phyloP scores from a whole-genome alignment of 2,797 vertebrate species.

The Chanos chanos region DNA sequence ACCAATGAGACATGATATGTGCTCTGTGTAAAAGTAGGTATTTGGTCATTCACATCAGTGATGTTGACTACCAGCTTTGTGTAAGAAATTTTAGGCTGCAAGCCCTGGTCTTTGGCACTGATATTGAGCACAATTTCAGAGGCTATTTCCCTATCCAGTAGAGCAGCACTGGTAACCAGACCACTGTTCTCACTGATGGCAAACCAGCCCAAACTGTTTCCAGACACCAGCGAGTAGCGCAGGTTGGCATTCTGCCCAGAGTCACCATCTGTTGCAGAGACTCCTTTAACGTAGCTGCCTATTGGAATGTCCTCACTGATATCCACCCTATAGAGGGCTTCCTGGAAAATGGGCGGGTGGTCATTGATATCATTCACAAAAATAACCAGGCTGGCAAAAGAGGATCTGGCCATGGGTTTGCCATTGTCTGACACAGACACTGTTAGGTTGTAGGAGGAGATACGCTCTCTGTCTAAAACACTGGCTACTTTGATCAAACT shows the following conservation, averaged over 20 bases:
- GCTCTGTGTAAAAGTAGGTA: slow-evolving; percentile 81
- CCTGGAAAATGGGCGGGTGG: slow-evolving; percentile 91
- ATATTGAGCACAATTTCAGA: slow-evolving; percentile 90
- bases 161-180: slow-evolving; percentile 81
- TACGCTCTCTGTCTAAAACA: slow-evolving; percentile 89
- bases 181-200: slow-evolving; percentile 93
- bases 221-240: slow-evolving; percentile 92
- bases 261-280: slow-evolving; percentile 94
- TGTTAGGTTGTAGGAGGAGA: slow-evolving; percentile 94
- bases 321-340: slow-evolving; percentile 84
- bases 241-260: slow-evolving; percentile 96
- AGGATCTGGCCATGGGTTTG: slow-evolving; percentile 80
- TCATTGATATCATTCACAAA: slow-evolving; percentile 98
- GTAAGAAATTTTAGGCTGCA: slow-evolving; percentile 92
- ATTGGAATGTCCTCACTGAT: slow-evolving; percentile 90
- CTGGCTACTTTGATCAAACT: slow-evolving; percentile 97
- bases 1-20: slow-evolving; percentile 77
- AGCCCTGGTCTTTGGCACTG: slow-evolving; percentile 94
- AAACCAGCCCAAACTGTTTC: slow-evolving; percentile 94
- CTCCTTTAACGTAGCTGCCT: slow-evolving; percentile 92
- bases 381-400: slow-evolving; percentile 92
- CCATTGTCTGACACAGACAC: slow-evolving; percentile 89
- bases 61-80: slow-evolving; percentile 88
- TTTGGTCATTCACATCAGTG: slow-evolving; percentile 91
- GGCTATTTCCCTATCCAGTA: slow-evolving; percentile 86